Evolutionary conservation across 2,797 vertebrate species (phyloP).

Genomic region (Pelobates cultripes): DNA sequence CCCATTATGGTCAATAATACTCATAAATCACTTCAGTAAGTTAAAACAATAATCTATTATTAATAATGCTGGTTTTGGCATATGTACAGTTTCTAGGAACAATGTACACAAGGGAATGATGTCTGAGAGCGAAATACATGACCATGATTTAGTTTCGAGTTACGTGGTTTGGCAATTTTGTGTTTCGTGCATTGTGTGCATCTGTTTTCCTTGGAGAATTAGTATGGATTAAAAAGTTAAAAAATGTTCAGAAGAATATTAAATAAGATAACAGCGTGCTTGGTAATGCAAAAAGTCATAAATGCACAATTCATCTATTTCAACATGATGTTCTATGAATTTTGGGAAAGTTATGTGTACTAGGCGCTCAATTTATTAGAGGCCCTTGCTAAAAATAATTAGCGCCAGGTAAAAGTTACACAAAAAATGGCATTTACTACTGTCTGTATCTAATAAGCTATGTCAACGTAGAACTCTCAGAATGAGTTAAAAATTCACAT

Average conservation of each 20-base stretch:
- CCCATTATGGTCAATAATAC: not conserved
- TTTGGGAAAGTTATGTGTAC: too few relatives aligned
- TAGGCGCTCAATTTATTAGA: too few relatives aligned
- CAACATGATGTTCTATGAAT: too few relatives aligned
- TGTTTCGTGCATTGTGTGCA: not conserved
- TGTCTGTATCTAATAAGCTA: too few relatives aligned
- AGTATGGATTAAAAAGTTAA: not conserved
- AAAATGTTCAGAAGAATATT: not conserved
- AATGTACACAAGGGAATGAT: not conserved
- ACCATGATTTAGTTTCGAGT: not conserved
- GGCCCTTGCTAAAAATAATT: too few relatives aligned
- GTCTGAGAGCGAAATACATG: not conserved
- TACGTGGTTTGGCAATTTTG: not conserved
- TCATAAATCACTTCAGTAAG: not conserved
- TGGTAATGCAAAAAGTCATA: not conserved
- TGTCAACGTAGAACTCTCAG: too few relatives aligned
- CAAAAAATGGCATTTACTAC: too few relatives aligned
- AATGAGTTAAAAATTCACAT: too few relatives aligned
- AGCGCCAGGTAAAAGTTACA: too few relatives aligned
- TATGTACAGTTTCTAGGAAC: not conserved
- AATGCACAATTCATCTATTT: too few relatives aligned
- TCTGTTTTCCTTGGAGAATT: not conserved
- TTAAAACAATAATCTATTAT: constrained; percentile 2
- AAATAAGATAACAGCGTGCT: not conserved
- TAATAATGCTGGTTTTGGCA: not conserved